Evolutionary conservation across 1,140 invertebrate genomes (phyloP).

Genomic region (Sycophaga agraensis): DNA sequence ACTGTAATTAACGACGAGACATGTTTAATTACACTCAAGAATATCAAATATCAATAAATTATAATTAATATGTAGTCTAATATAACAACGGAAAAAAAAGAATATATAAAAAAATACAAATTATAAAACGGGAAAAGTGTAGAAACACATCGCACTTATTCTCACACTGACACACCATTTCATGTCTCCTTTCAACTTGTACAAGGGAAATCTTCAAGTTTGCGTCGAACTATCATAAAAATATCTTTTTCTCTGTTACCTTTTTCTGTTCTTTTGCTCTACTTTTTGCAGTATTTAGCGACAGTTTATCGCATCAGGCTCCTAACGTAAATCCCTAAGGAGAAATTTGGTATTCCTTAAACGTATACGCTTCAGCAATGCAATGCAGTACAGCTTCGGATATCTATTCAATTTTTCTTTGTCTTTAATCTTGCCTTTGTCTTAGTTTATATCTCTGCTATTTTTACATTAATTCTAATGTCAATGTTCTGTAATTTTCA

Average conservation of each 20-base stretch:
- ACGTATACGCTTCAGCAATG: constrained; percentile 31
- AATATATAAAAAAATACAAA: constrained; percentile 13
- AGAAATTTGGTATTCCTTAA: constrained; percentile 38
- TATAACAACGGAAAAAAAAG: constrained; percentile 21
- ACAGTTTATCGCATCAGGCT: constrained; percentile 37
- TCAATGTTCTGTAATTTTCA: neutral
- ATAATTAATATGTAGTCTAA: constrained; percentile 17
- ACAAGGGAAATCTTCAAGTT: constrained; percentile 26
- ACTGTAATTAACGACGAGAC: constrained; percentile 1
- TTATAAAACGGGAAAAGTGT: constrained; percentile 19
- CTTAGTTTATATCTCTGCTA: neutral
- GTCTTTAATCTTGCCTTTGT: neutral
- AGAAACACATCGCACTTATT: constrained; percentile 1
- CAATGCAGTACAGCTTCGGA: constrained; percentile 11
- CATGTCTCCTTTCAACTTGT: constrained; percentile 10
- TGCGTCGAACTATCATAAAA: constrained; percentile 47
- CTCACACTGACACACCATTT: constrained; percentile 6
- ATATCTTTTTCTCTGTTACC: constrained; percentile 49
- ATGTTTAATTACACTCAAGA: neutral
- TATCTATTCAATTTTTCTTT: constrained; percentile 8
- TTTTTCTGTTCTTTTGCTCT: constrained; percentile 21
- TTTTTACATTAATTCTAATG: neutral
- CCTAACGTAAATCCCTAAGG: constrained; percentile 34
- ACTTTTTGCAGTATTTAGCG: constrained; percentile 38
- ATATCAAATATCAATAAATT: constrained; percentile 13